These are phyloP conservation scores for Erynnis tages DNA, from an alignment of 2,888 invertebrate genomes.

Conservation along the genomic window DNA sequence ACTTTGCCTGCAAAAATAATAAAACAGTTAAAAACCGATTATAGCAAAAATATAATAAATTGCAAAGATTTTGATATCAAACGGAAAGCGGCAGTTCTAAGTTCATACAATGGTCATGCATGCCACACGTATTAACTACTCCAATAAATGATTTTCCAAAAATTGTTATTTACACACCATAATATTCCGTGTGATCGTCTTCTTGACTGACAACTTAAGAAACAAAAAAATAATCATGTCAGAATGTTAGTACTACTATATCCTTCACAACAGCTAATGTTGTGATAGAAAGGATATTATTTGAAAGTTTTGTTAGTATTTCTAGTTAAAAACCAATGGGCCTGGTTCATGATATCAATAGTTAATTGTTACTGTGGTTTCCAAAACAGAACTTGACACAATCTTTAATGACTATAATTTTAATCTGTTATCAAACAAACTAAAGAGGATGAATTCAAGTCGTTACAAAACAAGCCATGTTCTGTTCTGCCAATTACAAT, in stretches of 20 bases:
- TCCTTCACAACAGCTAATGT: not conserved
- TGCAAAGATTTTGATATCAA: no score
- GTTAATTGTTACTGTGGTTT: no score
- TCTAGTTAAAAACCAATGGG: no score
- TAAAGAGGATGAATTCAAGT: no score
- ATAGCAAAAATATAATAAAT: no score
- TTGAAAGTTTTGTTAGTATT: not conserved
- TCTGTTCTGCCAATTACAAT: no score
- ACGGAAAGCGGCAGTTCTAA: constrained; percentile 3
- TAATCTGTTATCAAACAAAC: no score
- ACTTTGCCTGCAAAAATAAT: constrained; percentile 89
- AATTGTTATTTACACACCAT: constrained; percentile 62
- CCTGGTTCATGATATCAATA: no score
- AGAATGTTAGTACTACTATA: constrained; percentile 34
- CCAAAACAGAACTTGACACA: no score
- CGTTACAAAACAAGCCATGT: no score
- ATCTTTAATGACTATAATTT: no score
- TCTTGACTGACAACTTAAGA: constrained; percentile 69
- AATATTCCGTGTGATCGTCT: constrained; percentile 63
- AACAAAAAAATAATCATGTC: constrained; percentile 52
- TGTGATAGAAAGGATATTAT: not conserved
- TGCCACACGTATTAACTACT: constrained; percentile 16
- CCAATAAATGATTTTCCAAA: constrained; percentile 20
- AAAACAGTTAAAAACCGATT: no score
- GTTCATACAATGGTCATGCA: constrained; percentile 8